Evolutionary conservation across 2,113 vertebrate species (phyloP).

Genomic region (Nothobranchius kuhntae): DNA sequence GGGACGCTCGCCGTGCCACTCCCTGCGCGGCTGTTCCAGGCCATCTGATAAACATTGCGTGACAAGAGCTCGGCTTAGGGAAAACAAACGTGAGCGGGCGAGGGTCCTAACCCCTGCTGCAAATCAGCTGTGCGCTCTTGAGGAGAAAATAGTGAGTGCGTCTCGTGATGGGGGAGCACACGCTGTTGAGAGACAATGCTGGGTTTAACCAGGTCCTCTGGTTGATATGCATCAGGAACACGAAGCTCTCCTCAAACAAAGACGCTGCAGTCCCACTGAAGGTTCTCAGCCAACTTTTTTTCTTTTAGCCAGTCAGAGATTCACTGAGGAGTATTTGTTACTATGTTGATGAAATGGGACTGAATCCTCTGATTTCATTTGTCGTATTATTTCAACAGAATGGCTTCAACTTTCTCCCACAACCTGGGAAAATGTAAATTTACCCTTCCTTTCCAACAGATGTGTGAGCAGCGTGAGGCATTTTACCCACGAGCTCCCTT

Average conservation of each 20-base stretch:
- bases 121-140: constrained; percentile 40
- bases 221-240: constrained; percentile 36
- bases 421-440: too few species aligned
- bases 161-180: constrained; percentile 27
- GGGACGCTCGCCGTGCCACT: constrained; percentile 32
- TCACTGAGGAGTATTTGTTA: too few species aligned
- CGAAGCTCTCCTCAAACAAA: constrained; percentile 16
- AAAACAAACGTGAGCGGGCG: constrained; percentile 66
- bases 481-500: too few species aligned
- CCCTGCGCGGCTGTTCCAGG: constrained; percentile 50
- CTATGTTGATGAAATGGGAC: too few species aligned
- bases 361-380: too few species aligned
- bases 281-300: not conserved
- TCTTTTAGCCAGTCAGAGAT: too few species aligned
- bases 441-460: too few species aligned
- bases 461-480: too few species aligned
- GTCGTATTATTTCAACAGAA: too few species aligned
- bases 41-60: constrained; percentile 73
- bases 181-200: constrained; percentile 39
- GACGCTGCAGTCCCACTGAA: not conserved
- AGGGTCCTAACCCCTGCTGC: constrained; percentile 38
- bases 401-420: too few species aligned
- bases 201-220: constrained; percentile 28
- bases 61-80: constrained; percentile 52
- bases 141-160: constrained; percentile 38